Base-by-base conservation (phyloP, 2,888 invertebrate genomes). In the Lasioglossum villosulum region DNA sequence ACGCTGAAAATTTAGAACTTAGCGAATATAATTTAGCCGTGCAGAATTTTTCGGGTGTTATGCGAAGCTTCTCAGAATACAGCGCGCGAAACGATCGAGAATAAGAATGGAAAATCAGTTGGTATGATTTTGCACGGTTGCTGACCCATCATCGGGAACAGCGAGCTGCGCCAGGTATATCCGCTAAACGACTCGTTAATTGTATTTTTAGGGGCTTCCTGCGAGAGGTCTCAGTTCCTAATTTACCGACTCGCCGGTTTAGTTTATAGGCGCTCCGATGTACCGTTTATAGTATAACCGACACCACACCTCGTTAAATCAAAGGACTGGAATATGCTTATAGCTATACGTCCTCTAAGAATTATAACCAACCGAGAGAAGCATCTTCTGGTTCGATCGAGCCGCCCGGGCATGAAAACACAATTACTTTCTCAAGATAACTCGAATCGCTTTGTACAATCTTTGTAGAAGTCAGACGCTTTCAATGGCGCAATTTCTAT, bases 241-340 rank as follows among this genome's bases (percentile, higher is more conserved):
- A 94, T 94, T 94, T 94, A 94, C 94, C 89, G 93, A 92, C 93
- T 93, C 89, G 91, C 88, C 92, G 88, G 92, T 92, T 92, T 94
- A 93, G 93, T 94, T 94, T 94, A 94, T 94, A 93, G 93, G 90
- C 90, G 90, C 87, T 89, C 88, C 91, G 92, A 93, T 94, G 91
- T 93, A 90, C 92, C 92, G 92, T 93, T 93, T 93, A 92, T 92
- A 91, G 91, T 91, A 93, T 92, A 93, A 93, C 94, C 93, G 93
- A 94, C 93, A 93, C 94, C 93, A 93, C 91, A 93, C 93, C 93
- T 94, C 94, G 93, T 94, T 94, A 94, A 94, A 94, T 94, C 93
- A 93, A 91, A 92, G 86, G 90, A 91, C 90, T 83, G 87, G 89
- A 89, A 89, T 92, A 90, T 90, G 86, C 91, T 91, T 91, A 90